phyloP scores from a whole-genome alignment of 2,797 vertebrate genomes.

The Parauchenoglanis ngamensis region DNA sequence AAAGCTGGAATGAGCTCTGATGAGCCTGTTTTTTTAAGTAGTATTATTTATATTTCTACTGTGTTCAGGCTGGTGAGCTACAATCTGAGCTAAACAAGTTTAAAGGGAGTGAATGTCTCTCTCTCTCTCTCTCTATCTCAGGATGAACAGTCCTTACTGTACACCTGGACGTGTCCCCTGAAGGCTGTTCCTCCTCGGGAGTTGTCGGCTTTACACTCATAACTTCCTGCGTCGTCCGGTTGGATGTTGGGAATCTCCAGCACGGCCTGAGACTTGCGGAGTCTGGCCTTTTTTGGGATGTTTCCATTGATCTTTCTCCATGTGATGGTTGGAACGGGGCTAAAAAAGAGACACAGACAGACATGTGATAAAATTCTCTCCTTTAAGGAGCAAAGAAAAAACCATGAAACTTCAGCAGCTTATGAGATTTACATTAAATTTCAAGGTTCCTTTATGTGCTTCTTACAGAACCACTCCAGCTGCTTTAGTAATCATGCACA shows the following conservation, averaged over 20 bases:
- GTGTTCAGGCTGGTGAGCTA: background rate
- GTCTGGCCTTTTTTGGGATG: constrained; percentile 90
- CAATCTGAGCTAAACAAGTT: background rate
- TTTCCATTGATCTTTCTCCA: constrained; percentile 96
- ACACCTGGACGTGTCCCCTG: constrained; percentile 93
- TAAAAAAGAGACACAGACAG: constrained; percentile 63
- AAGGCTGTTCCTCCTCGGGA: constrained; percentile 89
- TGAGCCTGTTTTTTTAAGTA: background rate
- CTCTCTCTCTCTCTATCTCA: background rate
- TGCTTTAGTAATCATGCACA: no score
- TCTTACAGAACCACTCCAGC: background rate
- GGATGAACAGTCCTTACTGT: constrained; percentile 82
- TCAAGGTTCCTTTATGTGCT: background rate
- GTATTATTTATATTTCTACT: background rate
- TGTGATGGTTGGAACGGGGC: constrained; percentile 94
- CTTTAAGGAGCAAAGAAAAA: background rate
- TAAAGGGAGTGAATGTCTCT: background rate
- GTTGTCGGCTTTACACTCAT: constrained; percentile 96
- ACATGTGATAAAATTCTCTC: background rate
- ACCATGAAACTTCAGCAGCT: background rate
- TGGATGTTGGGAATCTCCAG: constrained; percentile 96
- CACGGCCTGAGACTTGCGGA: constrained; percentile 94
- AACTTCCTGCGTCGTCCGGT: constrained; percentile 89
- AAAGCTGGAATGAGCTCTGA: background rate
- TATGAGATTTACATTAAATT: background rate